These are phyloP conservation scores for Turritopsis dohrnii DNA, from an alignment of 30 jellyfish, hydroid and myxozoan genomes.

Conservation along the genomic window DNA sequence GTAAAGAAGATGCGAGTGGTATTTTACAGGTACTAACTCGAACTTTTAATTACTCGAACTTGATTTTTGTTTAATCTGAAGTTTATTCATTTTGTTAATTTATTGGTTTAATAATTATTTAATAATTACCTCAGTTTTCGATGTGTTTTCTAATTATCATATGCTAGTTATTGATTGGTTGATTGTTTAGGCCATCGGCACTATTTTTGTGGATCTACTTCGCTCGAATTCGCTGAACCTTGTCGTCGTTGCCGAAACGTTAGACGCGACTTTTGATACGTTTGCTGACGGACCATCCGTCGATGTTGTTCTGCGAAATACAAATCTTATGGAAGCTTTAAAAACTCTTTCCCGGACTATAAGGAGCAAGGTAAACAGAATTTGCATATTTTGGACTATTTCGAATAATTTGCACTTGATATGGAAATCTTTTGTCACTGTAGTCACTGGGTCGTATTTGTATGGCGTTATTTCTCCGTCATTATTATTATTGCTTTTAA, in stretches of 20 bases:
- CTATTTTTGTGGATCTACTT: not conserved
- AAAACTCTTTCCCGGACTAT: not conserved
- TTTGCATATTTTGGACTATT: not conserved
- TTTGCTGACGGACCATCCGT: conserved; percentile 37
- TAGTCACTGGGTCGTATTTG: not conserved
- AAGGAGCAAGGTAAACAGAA: not conserved
- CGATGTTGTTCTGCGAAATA: conserved; percentile 8
- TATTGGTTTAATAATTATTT: too few species aligned
- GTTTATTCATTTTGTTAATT: too few species aligned
- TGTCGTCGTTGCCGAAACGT: conserved; percentile 24
- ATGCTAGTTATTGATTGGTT: not conserved
- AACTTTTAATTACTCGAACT: not conserved
- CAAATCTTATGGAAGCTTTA: conserved; percentile 15
- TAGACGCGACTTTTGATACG: conserved; percentile 36
- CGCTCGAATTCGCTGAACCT: not conserved
- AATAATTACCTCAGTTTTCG: too few species aligned
- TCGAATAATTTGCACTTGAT: too few species aligned
- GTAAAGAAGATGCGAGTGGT: not conserved
- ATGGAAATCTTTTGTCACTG: not conserved
- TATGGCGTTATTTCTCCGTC: not conserved
- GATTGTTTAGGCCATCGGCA: conserved; percentile 12
- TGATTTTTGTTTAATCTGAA: too few species aligned
- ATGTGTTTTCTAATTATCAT: too few species aligned
- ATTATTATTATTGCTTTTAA: not conserved
- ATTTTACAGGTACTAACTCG: not conserved